phyloP scores from a whole-genome alignment of 2,797 vertebrate genomes.

The Cetoscarus ocellatus region DNA sequence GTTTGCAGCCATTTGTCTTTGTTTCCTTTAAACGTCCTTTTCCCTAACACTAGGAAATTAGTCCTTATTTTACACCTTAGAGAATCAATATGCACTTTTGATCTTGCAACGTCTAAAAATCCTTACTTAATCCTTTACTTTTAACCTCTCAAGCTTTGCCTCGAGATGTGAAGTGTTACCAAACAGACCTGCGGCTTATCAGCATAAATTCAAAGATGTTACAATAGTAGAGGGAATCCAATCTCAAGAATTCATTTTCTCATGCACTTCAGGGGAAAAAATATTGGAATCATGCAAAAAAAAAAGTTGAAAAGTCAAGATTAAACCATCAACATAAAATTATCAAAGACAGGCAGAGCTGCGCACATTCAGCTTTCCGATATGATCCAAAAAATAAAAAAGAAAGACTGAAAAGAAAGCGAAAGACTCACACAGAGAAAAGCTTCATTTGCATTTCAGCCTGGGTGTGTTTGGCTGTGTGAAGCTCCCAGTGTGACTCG shows the following conservation, averaged over 20 bases:
- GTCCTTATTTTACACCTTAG: no score
- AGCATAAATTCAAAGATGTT: neutral
- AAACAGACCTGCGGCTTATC: neutral
- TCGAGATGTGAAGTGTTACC: neutral
- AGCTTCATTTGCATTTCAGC: conserved; percentile 3
- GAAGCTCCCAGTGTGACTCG: neutral
- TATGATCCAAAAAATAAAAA: neutral
- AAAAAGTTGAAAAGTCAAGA: neutral
- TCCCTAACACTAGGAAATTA: no score
- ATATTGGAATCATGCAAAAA: neutral
- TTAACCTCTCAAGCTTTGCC: neutral
- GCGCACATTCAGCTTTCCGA: neutral
- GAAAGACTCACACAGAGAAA: neutral
- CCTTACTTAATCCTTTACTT: neutral
- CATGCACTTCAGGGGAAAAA: no score
- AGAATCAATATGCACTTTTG: neutral
- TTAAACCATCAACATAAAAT: neutral
- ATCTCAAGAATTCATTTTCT: no score
- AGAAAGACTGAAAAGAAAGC: neutral
- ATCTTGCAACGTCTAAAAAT: neutral
- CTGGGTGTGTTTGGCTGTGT: conserved; percentile 1
- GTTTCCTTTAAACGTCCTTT: no score
- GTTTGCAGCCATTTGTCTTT: no score
- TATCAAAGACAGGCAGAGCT: neutral
- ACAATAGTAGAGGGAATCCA: neutral